Base-by-base conservation (phyloP, 1,140 invertebrate species). In the Orussus abietinus region DNA sequence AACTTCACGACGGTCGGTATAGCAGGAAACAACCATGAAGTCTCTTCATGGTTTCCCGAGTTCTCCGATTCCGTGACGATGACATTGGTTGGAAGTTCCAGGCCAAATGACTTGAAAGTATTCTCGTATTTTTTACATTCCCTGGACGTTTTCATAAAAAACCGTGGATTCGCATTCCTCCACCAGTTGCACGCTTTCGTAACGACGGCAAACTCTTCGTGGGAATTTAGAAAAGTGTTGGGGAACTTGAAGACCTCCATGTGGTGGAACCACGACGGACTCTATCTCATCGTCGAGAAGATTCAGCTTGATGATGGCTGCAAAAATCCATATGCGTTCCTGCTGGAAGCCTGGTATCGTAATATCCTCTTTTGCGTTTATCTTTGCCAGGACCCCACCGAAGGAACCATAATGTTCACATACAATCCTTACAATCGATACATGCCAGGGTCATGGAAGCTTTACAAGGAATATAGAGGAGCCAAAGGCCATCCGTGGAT, bases 341-440 rank as follows among this genome's bases (percentile, higher is more conserved):
- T 55, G 0, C 42, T 40, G 52, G 12, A 40, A 0, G 53, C 52
- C 4, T 55, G 52, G 52, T 15, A 48, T 9, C 44, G 38, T 22
- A 43, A 55, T 3, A 7, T 47, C 1, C 17, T 51, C 1, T 32
- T 12, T 2, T n/a, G 42, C 2, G 29, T 55, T 4, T 55, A 54
- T 21, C 10, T 47, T 2, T 55, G 53, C 28, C 29, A 42, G 15
- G 52, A 55, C 45, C 52, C 52, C 2, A 3, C 11, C 3, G 41
- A 55, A 4, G 48, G 41, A 5, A 19, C 49, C 5, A 10, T 39
- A 0, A 1, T 39, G 7, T 55, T 51, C 4, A 45, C 53, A 1
- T 55, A 38, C n/a, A 45, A 51, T 42, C 53, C 53, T 3, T 55
- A 45, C 17, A 44, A 53, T 1, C 33, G 18, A 1, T 5, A 5